Evolutionary conservation across 2,888 invertebrate species (phyloP).

Genomic region (Cataglyphis livida): DNA sequence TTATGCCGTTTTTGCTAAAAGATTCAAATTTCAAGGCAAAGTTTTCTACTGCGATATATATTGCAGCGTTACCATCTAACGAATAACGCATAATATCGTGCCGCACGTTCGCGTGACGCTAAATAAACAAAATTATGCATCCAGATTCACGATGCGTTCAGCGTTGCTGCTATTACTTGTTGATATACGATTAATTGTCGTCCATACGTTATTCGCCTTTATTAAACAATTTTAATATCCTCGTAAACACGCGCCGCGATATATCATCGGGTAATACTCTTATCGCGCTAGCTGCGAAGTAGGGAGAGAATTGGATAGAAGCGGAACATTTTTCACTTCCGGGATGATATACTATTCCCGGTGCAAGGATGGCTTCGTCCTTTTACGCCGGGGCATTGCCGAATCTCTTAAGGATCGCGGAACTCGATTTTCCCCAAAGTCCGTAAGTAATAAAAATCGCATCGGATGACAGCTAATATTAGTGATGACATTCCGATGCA

Average conservation of each 20-base stretch:
- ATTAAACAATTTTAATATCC: conserved; percentile 75
- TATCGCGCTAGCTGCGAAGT: conserved; percentile 73
- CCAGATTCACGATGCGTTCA: neutral
- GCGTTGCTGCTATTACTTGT: conserved; percentile 54
- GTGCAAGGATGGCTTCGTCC: conserved; percentile 58
- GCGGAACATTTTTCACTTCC: conserved; percentile 75
- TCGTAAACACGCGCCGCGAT: conserved; percentile 72
- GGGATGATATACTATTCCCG: conserved; percentile 72
- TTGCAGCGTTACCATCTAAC: neutral
- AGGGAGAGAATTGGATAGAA: conserved; percentile 74
- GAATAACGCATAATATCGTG: neutral
- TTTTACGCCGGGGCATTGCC: conserved; percentile 54
- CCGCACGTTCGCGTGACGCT: conserved; percentile 7
- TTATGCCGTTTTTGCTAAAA: conserved; percentile 32
- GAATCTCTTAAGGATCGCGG: conserved; percentile 61
- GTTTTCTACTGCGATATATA: conserved; percentile 14
- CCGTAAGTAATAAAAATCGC: conserved; percentile 53
- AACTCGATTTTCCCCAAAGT: conserved; percentile 46
- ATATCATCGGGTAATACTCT: conserved; percentile 74
- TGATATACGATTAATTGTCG: conserved; percentile 57
- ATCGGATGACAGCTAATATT: conserved; percentile 45
- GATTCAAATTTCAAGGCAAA: conserved; percentile 35
- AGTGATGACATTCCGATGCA: conserved; percentile 52
- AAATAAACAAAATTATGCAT: conserved; percentile 37
- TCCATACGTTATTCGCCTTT: conserved; percentile 54